phyloP scores from a whole-genome alignment of 2,797 vertebrate genomes.

The Argya squamiceps region DNA sequence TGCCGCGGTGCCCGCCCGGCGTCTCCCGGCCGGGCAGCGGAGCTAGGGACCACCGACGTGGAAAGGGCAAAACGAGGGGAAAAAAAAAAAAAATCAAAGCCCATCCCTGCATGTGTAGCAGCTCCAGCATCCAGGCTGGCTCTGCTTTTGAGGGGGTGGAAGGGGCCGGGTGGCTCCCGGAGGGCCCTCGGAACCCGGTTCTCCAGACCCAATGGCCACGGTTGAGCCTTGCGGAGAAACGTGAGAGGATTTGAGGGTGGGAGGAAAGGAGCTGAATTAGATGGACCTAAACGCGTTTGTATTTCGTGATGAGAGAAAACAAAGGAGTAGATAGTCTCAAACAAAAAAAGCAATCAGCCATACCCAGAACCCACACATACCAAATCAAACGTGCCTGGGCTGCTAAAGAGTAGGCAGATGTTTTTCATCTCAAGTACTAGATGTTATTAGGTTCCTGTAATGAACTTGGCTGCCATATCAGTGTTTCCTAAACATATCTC shows the following conservation, averaged over 20 bases:
- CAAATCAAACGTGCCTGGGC: background rate
- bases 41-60: background rate
- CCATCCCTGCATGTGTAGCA: rapidly evolving
- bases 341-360: background rate
- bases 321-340: background rate
- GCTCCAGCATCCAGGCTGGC: background rate
- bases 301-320: background rate
- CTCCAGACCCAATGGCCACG: background rate
- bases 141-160: background rate
- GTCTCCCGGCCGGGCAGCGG: background rate
- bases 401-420: background rate
- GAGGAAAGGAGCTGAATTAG: background rate
- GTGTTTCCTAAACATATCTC: background rate
- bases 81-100: background rate
- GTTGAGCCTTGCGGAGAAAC: background rate
- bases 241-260: background rate
- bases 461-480: background rate
- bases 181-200: rapidly evolving
- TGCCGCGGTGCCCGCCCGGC: background rate
- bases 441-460: background rate
- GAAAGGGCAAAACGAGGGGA: background rate
- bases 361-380: background rate
- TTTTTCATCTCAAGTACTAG: background rate
- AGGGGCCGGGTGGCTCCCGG: background rate
- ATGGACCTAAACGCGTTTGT: background rate